phyloP scores from a whole-genome alignment of 2,888 invertebrate genomes.

The Drosophila koepferae region DNA sequence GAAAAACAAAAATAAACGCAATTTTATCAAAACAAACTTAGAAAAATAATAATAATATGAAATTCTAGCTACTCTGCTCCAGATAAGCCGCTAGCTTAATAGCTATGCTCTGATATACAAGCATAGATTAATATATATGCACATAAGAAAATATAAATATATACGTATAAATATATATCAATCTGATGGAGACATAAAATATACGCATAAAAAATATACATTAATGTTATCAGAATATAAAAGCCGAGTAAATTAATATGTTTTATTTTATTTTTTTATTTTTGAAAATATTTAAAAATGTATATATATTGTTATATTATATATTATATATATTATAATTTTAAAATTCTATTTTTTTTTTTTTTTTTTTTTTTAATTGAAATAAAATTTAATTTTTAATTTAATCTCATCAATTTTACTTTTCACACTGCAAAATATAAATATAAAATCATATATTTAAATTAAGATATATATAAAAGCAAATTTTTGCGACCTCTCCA shows the following conservation, averaged over 20 bases:
- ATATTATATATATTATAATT: too few species aligned
- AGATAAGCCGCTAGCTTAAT: background rate
- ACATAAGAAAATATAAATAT: background rate
- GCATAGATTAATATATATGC: background rate
- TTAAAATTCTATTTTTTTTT: too few species aligned
- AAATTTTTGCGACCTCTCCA: background rate
- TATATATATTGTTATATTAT: too few species aligned
- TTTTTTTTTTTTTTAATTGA: too few species aligned
- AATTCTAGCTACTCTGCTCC: background rate
- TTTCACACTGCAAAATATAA: background rate
- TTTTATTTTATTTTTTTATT: too few species aligned
- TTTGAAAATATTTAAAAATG: too few species aligned
- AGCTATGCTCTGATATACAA: too few species aligned
- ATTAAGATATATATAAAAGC: background rate
- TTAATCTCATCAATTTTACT: background rate
- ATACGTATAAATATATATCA: background rate
- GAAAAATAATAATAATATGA: background rate
- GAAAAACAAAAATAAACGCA: background rate
- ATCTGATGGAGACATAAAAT: too few species aligned
- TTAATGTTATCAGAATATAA: too few species aligned
- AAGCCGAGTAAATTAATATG: too few species aligned
- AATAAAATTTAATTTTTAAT: too few species aligned
- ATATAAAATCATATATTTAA: background rate
- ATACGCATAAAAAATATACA: too few species aligned
- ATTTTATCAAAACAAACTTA: background rate